These are phyloP conservation scores for Trinorchestia longiramus DNA, from an alignment of 1,140 invertebrate species.

Conservation along the genomic window DNA sequence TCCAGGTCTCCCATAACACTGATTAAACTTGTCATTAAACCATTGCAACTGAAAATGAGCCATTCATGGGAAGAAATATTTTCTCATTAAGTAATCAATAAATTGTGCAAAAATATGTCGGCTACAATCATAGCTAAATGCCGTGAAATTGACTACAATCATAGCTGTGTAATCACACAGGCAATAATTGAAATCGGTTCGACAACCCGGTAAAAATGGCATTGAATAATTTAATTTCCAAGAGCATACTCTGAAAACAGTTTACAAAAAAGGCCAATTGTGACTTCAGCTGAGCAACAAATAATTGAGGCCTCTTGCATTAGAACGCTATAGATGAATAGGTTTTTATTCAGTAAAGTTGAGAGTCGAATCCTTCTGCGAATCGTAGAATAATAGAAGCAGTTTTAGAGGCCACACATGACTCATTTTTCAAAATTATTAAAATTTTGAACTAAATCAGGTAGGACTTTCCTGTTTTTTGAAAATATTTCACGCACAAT, in stretches of 20 bases:
- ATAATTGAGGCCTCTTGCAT: neutral
- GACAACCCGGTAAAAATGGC: neutral
- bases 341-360: too few species aligned
- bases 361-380: neutral
- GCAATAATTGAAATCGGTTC: neutral
- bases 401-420: neutral
- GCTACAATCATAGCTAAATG: neutral
- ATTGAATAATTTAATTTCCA: neutral
- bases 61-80: neutral
- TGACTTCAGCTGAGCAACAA: neutral
- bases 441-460: neutral
- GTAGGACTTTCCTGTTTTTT: neutral
- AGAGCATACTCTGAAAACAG: neutral
- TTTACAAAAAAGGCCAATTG: neutral
- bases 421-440: neutral
- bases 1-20: neutral
- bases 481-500: neutral
- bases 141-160: neutral
- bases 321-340: neutral
- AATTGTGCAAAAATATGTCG: neutral
- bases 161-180: neutral
- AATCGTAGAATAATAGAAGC: neutral
- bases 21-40: neutral
- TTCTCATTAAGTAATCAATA: slow-evolving; percentile 1
- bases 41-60: neutral